These are phyloP conservation scores for Drosophila arawakana DNA, from an alignment of 1,140 invertebrate species.

Conservation along the genomic window DNA sequence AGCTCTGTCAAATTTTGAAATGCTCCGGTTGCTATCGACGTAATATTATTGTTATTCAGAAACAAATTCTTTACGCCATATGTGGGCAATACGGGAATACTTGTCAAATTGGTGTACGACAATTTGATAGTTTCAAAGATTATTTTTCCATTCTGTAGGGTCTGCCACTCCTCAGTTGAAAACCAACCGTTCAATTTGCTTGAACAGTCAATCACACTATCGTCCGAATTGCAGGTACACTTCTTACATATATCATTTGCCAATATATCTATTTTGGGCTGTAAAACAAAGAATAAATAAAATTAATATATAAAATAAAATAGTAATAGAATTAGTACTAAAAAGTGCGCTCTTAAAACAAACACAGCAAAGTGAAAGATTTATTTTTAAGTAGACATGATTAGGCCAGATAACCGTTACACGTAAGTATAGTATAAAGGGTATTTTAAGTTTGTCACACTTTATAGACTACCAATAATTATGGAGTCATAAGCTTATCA, in stretches of 20 bases:
- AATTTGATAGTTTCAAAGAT: conserved; percentile 82
- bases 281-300: conserved; percentile 14
- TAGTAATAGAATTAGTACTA: no score
- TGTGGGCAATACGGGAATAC: conserved; percentile 69
- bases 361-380: not conserved
- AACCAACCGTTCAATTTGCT: conserved; percentile 66
- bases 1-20: conserved; percentile 88
- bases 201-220: conserved; percentile 74
- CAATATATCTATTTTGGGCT: conserved; percentile 38
- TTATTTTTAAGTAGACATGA: no score
- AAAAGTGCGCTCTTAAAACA: not conserved
- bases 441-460: not conserved
- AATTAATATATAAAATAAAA: not conserved
- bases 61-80: conserved; percentile 85
- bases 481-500: conserved; percentile 6
- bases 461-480: not conserved
- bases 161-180: conserved; percentile 82
- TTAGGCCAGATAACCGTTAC: no score
- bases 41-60: conserved; percentile 86
- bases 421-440: not conserved
- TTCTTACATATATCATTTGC: conserved; percentile 72
- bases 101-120: conserved; percentile 68
- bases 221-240: conserved; percentile 61
- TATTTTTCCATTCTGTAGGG: conserved; percentile 72
- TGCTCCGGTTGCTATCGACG: conserved; percentile 86